Evolutionary conservation across 2,888 invertebrate species (phyloP).

Genomic region (Parochlus steinenii): DNA sequence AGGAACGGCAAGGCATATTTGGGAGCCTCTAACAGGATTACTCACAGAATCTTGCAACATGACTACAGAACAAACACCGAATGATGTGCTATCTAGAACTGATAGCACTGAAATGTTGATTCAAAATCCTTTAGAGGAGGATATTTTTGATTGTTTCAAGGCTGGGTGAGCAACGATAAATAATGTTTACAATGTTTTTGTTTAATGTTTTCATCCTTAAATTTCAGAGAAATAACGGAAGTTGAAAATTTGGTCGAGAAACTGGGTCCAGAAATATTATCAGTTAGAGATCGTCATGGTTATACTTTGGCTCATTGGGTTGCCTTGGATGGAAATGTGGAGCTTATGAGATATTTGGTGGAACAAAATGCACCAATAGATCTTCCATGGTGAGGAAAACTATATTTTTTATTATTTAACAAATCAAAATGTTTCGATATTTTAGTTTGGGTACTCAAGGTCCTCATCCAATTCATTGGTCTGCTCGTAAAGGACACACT

Average conservation of each 20-base stretch:
- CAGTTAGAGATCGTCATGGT: constrained; percentile 76
- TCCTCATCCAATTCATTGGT: constrained; percentile 86
- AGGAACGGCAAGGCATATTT: too few species aligned
- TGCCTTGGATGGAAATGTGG: constrained; percentile 76
- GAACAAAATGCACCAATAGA: constrained; percentile 73
- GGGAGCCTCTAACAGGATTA: too few species aligned
- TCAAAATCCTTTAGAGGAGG: too few species aligned
- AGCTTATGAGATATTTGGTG: constrained; percentile 72
- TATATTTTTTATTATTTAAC: too few species aligned
- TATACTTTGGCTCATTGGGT: constrained; percentile 91
- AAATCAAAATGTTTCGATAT: too few species aligned
- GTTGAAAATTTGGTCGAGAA: constrained; percentile 73
- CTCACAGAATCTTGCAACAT: too few species aligned
- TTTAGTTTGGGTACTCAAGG: constrained; percentile 76
- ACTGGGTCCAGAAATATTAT: constrained; percentile 56
- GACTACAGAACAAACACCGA: too few species aligned
- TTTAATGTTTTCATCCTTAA: constrained; percentile 7
- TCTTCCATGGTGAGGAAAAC: too few species aligned
- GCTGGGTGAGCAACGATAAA: constrained; percentile 47
- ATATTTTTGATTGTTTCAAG: constrained; percentile 72
- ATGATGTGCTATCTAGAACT: constrained; percentile 24
- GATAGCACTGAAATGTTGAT: constrained; percentile 28
- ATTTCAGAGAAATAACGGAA: constrained; percentile 57
- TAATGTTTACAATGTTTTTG: constrained; percentile 31
- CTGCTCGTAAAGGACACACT: constrained; percentile 81